These are phyloP conservation scores for Vidua macroura DNA, from an alignment of 2,113 vertebrate genomes.

Conservation along the genomic window DNA sequence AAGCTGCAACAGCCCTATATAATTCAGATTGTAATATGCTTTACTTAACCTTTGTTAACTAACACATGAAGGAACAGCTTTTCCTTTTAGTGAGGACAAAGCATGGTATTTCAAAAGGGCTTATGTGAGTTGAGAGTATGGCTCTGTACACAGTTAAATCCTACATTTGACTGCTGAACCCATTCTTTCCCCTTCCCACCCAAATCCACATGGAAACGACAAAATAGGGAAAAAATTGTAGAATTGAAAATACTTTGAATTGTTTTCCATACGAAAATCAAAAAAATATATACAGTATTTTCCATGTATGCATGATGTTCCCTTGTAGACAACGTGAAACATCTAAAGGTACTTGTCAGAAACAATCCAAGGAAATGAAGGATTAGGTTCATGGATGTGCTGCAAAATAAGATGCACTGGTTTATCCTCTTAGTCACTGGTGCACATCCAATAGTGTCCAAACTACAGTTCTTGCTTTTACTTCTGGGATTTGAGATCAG, in stretches of 20 bases:
- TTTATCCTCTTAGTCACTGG: neutral
- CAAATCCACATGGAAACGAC: neutral
- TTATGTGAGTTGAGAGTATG: conserved; percentile 21
- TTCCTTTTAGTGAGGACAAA: conserved; percentile 49
- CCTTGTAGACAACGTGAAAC: neutral
- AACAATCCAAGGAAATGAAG: neutral
- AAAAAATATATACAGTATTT: neutral
- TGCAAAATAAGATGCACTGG: neutral
- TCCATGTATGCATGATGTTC: neutral
- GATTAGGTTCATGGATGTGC: neutral
- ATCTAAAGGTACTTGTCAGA: neutral
- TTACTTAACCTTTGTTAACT: conserved; percentile 61
- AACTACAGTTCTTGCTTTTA: neutral
- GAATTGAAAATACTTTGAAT: neutral
- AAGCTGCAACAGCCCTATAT: conserved; percentile 19
- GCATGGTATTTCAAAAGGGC: conserved; percentile 41
- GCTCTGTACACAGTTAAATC: conserved; percentile 25
- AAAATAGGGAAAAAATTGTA: neutral
- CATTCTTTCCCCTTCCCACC: neutral
- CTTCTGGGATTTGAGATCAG: neutral
- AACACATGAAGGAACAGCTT: conserved; percentile 48
- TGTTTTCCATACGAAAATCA: neutral
- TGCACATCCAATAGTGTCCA: neutral
- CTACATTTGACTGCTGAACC: neutral
- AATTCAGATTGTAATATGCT: conserved; percentile 54